phyloP scores from a whole-genome alignment of 2,797 vertebrate genomes.

The Sardinella longiceps region DNA sequence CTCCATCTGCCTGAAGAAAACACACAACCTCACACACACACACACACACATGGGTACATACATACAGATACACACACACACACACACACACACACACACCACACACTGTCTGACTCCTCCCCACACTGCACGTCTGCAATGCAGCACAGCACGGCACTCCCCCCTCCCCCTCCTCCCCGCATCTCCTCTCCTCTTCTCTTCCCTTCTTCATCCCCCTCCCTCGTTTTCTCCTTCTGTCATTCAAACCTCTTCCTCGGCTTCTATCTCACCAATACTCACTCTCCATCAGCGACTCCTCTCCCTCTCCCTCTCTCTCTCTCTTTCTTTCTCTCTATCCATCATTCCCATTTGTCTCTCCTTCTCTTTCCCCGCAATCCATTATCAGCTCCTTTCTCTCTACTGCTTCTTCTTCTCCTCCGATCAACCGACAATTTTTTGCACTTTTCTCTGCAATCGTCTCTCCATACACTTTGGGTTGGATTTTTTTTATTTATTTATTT shows the following conservation, averaged over 20 bases:
- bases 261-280: not conserved
- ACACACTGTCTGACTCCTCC: slow-evolving; percentile 14
- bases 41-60: not conserved
- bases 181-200: not conserved
- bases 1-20: slow-evolving; percentile 19
- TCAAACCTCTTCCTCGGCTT: not conserved
- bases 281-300: not conserved
- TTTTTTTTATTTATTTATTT: no score
- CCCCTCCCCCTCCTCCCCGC: not conserved
- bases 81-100: not conserved
- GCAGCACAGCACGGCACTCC: slow-evolving; percentile 26
- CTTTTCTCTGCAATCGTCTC: not conserved
- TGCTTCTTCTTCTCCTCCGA: not conserved
- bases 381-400: not conserved
- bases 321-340: not conserved
- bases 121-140: slow-evolving; percentile 30
- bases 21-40: not conserved
- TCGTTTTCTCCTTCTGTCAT: not conserved
- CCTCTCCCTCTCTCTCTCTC: not conserved
- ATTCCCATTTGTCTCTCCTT: not conserved
- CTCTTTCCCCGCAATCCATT: not conserved
- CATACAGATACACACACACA: not conserved
- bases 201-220: not conserved
- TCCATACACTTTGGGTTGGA: not conserved
- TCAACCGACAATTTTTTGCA: not conserved